These are phyloP conservation scores for Garra rufa DNA, from an alignment of 2,113 vertebrate genomes.

Conservation along the genomic window DNA sequence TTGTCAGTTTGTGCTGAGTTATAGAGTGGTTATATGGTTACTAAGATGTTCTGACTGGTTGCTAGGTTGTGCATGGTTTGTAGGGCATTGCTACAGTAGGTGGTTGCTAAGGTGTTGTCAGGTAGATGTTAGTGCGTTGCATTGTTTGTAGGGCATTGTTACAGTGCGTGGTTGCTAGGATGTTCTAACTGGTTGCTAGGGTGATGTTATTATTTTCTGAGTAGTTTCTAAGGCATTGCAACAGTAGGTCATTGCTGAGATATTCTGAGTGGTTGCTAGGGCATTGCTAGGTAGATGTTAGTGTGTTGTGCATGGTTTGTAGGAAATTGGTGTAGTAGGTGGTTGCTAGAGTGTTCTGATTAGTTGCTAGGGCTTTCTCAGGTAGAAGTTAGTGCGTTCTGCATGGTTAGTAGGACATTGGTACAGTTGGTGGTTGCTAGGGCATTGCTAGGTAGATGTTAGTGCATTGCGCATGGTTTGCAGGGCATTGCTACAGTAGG, in stretches of 20 bases:
- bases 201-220: neutral
- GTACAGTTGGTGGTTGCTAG: too few relatives aligned
- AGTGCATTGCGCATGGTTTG: neutral
- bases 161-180: too few relatives aligned
- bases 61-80: too few relatives aligned
- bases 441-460: neutral
- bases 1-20: too few relatives aligned
- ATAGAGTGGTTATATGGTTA: too few relatives aligned
- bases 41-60: too few relatives aligned
- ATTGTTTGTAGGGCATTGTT: too few relatives aligned
- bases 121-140: neutral
- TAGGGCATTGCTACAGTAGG: neutral
- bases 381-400: too few relatives aligned
- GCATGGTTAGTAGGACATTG: too few relatives aligned
- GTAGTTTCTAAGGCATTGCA: neutral
- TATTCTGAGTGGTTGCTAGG: neutral
- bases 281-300: neutral
- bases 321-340: neutral
- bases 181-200: too few relatives aligned
- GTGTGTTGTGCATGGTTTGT: neutral
- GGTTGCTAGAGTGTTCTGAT: neutral
- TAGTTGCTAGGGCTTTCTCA: neutral
- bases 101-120: neutral
- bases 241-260: neutral
- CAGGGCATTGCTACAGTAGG: neutral